Evolutionary conservation across 2,113 vertebrate genomes (phyloP).

Genomic region (Nothocercus nigrocapillus): DNA sequence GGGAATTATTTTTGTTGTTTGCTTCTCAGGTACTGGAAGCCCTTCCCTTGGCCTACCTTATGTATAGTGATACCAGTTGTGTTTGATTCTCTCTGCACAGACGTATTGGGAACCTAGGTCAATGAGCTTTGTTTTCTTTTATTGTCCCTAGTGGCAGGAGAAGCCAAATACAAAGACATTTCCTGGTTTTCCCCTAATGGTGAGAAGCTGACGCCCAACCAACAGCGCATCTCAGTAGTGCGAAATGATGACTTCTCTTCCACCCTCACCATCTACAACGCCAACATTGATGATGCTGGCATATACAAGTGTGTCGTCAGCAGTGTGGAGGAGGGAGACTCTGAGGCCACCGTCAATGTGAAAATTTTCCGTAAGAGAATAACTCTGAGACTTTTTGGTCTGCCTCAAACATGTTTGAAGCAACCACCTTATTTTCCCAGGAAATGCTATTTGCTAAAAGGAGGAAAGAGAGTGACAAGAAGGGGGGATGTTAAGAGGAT

Average conservation of each 20-base stretch:
- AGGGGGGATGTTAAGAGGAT: neutral
- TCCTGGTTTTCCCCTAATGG: constrained; percentile 95
- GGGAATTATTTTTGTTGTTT: neutral
- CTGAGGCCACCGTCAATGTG: constrained; percentile 91
- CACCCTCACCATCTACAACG: constrained; percentile 95
- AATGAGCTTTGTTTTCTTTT: neutral
- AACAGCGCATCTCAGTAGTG: constrained; percentile 90
- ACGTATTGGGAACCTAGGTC: neutral
- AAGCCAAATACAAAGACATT: constrained; percentile 89
- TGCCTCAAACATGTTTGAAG: neutral
- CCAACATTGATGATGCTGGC: constrained; percentile 89
- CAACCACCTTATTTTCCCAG: neutral
- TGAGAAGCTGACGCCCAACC: constrained; percentile 87
- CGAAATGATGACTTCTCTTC: constrained; percentile 90
- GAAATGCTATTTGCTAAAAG: neutral
- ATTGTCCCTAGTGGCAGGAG: constrained; percentile 83
- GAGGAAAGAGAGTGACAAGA: neutral
- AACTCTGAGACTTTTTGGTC: neutral
- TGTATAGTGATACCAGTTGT: neutral
- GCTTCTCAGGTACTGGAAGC: neutral
- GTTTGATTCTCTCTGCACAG: neutral
- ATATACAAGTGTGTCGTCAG: constrained; percentile 94
- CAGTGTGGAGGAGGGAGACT: constrained; percentile 82
- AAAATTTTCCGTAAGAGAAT: constrained; percentile 93
- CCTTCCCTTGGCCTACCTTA: neutral